Conservation (phyloP, 2,888 invertebrate genomes). For the Pristionchus arcanus region DNA sequence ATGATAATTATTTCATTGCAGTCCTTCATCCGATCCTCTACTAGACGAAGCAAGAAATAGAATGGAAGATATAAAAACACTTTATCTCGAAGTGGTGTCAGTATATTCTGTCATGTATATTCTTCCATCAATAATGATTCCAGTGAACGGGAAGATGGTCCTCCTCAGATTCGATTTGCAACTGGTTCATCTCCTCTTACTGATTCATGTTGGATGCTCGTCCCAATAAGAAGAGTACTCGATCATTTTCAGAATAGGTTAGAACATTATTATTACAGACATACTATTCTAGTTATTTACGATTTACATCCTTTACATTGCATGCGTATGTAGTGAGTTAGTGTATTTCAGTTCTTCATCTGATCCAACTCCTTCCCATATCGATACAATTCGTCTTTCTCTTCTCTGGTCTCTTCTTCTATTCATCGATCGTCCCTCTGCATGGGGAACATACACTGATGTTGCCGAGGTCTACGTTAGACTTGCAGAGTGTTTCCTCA, state of each 20-base stretch:
- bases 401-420: conserved; percentile 73
- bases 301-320: no score
- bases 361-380: conserved; percentile 66
- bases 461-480: conserved; percentile 71
- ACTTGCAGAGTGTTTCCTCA: conserved; percentile 69
- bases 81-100: conserved; percentile 75
- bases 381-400: conserved; percentile 72
- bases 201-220: conserved; percentile 73
- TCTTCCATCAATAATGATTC: neutral
- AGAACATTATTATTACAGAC: conserved; percentile 1
- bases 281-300: no score
- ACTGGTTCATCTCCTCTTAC: conserved; percentile 71
- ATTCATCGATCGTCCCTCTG: conserved; percentile 62
- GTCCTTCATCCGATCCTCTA: conserved; percentile 59
- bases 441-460: conserved; percentile 65
- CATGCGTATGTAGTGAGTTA: neutral
- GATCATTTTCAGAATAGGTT: conserved; percentile 65
- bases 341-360: neutral
- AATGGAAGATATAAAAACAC: conserved; percentile 71
- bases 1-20: neutral
- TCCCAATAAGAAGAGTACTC: conserved; percentile 70
- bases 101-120: conserved; percentile 54
- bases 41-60: conserved; percentile 64
- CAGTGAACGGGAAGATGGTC: conserved; percentile 49
- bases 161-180: conserved; percentile 64